Evolutionary conservation across 2,888 invertebrate species (phyloP).

Genomic region (Pseudococcus longispinus): DNA sequence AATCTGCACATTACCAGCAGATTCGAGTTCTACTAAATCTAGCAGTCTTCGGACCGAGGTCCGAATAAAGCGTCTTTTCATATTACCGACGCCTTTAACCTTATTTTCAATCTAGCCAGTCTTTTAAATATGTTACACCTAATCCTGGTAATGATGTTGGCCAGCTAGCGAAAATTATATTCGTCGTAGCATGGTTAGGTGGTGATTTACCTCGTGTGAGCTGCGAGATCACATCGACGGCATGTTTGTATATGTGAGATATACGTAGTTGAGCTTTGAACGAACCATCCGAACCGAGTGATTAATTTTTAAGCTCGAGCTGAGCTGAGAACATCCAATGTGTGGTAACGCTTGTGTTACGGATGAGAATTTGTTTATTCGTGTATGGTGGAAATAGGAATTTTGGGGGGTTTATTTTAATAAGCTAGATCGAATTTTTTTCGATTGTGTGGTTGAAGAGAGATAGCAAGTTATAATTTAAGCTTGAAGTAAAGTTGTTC

Average conservation of each 20-base stretch:
- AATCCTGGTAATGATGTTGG: constrained; percentile 32
- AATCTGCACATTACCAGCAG: constrained; percentile 54
- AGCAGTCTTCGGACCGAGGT: constrained; percentile 33
- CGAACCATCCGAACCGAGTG: neutral
- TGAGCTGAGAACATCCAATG: neutral
- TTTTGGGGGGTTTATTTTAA: no score
- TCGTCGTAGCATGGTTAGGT: neutral
- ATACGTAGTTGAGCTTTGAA: neutral
- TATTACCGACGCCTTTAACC: constrained; percentile 45
- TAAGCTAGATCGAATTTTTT: no score
- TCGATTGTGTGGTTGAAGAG: no score
- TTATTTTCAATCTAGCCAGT: constrained; percentile 40
- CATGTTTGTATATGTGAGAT: neutral
- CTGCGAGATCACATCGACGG: neutral
- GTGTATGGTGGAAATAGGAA: no score
- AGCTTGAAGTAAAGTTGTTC: no score
- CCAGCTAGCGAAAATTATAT: constrained; percentile 37
- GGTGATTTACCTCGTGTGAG: neutral
- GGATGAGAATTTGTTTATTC: no score
- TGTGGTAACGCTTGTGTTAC: neutral
- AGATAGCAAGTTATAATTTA: no score
- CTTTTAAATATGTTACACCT: constrained; percentile 43
- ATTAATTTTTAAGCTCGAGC: constrained; percentile 17
- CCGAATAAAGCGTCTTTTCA: constrained; percentile 49
- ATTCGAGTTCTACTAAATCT: constrained; percentile 44